phyloP scores from a whole-genome alignment of 2,113 vertebrate species.

The Triplophysa rosa region DNA sequence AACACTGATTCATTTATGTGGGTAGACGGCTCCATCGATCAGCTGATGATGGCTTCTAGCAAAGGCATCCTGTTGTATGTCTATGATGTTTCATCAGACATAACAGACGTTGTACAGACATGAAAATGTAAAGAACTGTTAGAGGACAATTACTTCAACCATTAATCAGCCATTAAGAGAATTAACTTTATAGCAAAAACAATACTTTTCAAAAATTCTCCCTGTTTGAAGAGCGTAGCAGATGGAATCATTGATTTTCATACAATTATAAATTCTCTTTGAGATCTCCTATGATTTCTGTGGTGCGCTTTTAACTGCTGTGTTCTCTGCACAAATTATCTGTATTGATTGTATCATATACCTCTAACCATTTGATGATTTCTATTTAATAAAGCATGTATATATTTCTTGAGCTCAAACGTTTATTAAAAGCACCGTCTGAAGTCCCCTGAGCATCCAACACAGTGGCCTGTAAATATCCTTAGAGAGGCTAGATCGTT shows the following conservation, averaged over 20 bases:
- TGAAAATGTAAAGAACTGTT: too few species aligned
- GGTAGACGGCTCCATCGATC: too few species aligned
- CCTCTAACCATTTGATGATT: constrained; percentile 63
- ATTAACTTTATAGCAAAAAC: too few species aligned
- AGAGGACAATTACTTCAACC: too few species aligned
- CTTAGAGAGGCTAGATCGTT: constrained; percentile 46
- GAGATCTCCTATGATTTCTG: constrained; percentile 36
- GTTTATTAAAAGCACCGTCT: constrained; percentile 67
- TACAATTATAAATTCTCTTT: constrained; percentile 57
- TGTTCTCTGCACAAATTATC: constrained; percentile 43
- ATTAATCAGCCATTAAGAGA: too few species aligned
- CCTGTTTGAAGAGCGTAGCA: constrained; percentile 9
- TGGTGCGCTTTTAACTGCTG: constrained; percentile 5
- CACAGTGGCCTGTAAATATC: constrained; percentile 65
- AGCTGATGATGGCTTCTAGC: too few species aligned
- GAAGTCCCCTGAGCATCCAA: constrained; percentile 62
- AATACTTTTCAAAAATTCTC: too few species aligned
- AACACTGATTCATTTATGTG: too few species aligned
- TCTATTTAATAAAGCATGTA: constrained; percentile 71
- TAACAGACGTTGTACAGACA: too few species aligned
- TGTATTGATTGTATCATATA: constrained; percentile 68
- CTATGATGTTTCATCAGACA: too few species aligned
- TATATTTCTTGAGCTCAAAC: constrained; percentile 70
- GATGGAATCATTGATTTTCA: constrained; percentile 51
- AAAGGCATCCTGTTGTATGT: too few species aligned